A percentile compares a stretch with the other conserved stretches of the same genome.
Conservation (phyloP, 2,113 vertebrate species). For the Cinclus mexicanus region DNA sequence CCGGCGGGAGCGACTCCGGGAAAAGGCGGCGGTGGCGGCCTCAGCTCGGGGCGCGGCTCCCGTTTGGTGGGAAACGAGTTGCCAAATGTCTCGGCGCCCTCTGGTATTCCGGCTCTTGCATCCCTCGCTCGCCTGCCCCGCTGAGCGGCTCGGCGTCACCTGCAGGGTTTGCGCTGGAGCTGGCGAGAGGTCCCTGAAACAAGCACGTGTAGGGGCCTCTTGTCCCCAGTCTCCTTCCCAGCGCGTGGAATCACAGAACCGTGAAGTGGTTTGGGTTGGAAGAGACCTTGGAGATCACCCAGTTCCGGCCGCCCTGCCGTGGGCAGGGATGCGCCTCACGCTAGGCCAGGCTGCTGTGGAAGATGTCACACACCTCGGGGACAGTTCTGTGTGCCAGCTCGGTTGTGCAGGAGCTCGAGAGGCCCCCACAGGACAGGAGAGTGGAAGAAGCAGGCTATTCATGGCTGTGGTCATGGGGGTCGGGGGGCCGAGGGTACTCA, state of each 20-base stretch:
- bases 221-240: neutral
- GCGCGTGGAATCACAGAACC: neutral
- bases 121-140: neutral
- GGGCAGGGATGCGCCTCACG: too few relatives aligned
- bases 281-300: too few relatives aligned
- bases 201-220: neutral
- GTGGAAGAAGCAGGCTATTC: accelerated
- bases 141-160: accelerated
- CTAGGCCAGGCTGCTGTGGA: neutral
- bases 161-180: neutral
- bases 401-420: accelerated
- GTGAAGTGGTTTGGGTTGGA: neutral
- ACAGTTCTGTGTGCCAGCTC: accelerated
- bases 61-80: neutral
- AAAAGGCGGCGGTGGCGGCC: neutral
- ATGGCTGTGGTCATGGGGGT: neutral
- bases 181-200: neutral
- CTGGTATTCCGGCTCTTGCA: accelerated
- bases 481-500: accelerated
- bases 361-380: accelerated
- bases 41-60: too few relatives aligned
- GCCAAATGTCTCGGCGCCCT: accelerated
- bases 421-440: accelerated
- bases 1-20: neutral
- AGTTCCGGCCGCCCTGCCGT: neutral